These are phyloP conservation scores for Anguilla anguilla DNA, from an alignment of 2,797 vertebrate species.

Conservation along the genomic window DNA sequence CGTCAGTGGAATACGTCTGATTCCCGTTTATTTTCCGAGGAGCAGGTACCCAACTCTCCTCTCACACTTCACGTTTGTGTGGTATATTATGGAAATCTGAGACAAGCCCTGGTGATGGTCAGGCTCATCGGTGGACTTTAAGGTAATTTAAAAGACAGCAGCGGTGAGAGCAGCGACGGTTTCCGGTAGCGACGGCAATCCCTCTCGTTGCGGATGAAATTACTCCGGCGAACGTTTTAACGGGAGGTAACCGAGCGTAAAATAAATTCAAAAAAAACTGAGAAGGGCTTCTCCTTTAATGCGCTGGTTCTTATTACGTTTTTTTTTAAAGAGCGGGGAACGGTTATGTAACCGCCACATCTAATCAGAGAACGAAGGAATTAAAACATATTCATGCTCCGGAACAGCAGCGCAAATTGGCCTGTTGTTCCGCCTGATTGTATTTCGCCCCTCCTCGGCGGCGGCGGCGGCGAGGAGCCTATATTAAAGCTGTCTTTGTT, in stretches of 20 bases:
- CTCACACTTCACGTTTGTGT: conserved; percentile 31
- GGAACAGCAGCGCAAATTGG: background rate
- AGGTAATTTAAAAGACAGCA: conserved; percentile 38
- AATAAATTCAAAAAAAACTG: conserved; percentile 65
- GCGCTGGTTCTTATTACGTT: conserved; percentile 52
- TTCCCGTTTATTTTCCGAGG: background rate
- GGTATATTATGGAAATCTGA: conserved; percentile 48
- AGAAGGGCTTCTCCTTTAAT: conserved; percentile 58
- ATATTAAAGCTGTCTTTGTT: background rate
- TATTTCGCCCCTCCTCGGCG: background rate
- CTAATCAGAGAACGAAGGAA: background rate
- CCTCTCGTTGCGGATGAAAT: conserved; percentile 71
- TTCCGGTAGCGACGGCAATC: conserved; percentile 69
- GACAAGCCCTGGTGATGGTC: conserved; percentile 53
- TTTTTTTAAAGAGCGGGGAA: conserved; percentile 52
- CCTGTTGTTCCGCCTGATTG: background rate
- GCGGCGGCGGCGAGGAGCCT: background rate
- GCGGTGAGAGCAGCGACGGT: conserved; percentile 57
- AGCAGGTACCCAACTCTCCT: conserved; percentile 14
- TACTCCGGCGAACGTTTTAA: conserved; percentile 68
- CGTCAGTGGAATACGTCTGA: background rate
- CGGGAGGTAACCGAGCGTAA: conserved; percentile 68
- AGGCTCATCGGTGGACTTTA: conserved; percentile 49
- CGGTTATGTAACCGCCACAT: conserved; percentile 44
- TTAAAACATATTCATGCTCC: background rate